A percentile compares a stretch with the other conserved stretches of the same genome.
Evolutionary conservation across 2,888 invertebrate genomes (phyloP).

Genomic region (Eristalis arbustorum): DNA sequence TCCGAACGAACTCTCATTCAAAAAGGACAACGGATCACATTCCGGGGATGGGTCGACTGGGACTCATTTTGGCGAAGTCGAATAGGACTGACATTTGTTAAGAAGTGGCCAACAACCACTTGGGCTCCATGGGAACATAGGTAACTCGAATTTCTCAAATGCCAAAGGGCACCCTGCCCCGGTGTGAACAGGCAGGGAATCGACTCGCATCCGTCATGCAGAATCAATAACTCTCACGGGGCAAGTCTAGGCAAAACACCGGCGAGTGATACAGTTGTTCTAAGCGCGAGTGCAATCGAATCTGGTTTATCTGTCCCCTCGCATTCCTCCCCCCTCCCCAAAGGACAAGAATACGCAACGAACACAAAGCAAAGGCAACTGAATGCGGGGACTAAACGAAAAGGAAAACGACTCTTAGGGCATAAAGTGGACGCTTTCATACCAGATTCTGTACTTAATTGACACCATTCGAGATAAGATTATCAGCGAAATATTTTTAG

Average conservation of each 20-base stretch:
- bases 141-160: constrained; percentile 72
- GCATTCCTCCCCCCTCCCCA: constrained; percentile 41
- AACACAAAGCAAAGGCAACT: neutral
- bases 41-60: constrained; percentile 46
- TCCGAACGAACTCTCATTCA: constrained; percentile 35
- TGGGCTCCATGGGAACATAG: constrained; percentile 71
- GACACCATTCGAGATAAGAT: constrained; percentile 73
- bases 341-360: constrained; percentile 2
- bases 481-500: constrained; percentile 72
- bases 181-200: neutral
- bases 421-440: constrained; percentile 71
- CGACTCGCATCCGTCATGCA: neutral
- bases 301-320: constrained; percentile 52
- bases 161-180: constrained; percentile 4
- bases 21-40: constrained; percentile 42
- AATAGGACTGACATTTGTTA: constrained; percentile 49
- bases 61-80: constrained; percentile 28
- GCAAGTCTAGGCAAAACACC: neutral
- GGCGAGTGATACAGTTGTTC: constrained; percentile 30
- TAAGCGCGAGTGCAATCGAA: constrained; percentile 50
- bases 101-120: constrained; percentile 63
- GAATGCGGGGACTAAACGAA: constrained; percentile 29
- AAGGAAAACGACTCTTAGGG: constrained; percentile 51
- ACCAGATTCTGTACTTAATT: constrained; percentile 72
- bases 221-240: neutral